Conservation (phyloP, 2,797 vertebrate species). For the Sparus aurata region DNA sequence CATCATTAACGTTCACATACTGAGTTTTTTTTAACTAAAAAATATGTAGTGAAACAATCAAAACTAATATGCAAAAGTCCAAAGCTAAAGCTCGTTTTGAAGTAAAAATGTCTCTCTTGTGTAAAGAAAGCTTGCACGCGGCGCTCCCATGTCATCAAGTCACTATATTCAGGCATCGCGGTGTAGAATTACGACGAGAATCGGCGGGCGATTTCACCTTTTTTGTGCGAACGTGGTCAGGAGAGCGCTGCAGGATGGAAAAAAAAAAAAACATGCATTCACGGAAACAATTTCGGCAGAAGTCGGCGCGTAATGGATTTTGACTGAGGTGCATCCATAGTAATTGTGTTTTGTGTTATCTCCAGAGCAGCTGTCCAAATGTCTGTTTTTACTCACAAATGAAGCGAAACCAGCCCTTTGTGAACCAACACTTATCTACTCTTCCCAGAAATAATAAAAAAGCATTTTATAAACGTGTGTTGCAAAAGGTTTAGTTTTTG, state of each 20-base stretch:
- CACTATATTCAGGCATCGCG: slow-evolving; percentile 61
- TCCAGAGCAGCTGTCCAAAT: slow-evolving; percentile 81
- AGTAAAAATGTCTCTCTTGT: slow-evolving; percentile 64
- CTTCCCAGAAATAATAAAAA: slow-evolving; percentile 81
- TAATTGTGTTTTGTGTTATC: slow-evolving; percentile 81
- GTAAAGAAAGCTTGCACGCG: slow-evolving; percentile 70
- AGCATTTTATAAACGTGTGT: slow-evolving; percentile 81
- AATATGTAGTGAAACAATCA: slow-evolving; percentile 82
- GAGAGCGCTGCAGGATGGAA: slow-evolving; percentile 54
- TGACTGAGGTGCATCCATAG: slow-evolving; percentile 79
- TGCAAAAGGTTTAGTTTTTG: slow-evolving; percentile 77
- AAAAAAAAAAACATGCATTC: slow-evolving; percentile 65
- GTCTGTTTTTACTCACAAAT: slow-evolving; percentile 82
- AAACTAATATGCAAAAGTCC: slow-evolving; percentile 86
- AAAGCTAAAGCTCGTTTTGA: slow-evolving; percentile 75
- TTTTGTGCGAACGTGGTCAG: slow-evolving; percentile 55
- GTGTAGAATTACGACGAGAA: slow-evolving; percentile 62
- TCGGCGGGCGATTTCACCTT: slow-evolving; percentile 58
- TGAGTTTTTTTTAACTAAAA: slow-evolving; percentile 56
- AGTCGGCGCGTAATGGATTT: slow-evolving; percentile 73
- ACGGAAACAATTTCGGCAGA: slow-evolving; percentile 60
- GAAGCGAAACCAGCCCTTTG: slow-evolving; percentile 85
- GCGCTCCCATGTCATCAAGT: slow-evolving; percentile 71
- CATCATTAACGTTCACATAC: slow-evolving; percentile 63
- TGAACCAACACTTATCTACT: slow-evolving; percentile 81